These are phyloP conservation scores for Galeopterus variegatus DNA, from an alignment of 2,113 vertebrate genomes.

Conservation along the genomic window DNA sequence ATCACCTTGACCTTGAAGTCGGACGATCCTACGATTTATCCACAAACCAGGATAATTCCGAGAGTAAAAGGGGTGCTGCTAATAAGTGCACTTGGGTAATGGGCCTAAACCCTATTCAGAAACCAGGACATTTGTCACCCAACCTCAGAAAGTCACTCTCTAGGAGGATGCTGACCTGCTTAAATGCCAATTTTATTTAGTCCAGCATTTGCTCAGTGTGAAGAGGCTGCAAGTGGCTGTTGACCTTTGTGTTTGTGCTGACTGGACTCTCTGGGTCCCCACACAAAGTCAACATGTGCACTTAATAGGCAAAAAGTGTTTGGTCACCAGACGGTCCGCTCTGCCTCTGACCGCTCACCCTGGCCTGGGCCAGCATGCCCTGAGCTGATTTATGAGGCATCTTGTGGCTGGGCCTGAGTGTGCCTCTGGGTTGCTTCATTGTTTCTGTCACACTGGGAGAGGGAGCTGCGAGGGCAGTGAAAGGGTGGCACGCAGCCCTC, in stretches of 20 bases:
- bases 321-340: not conserved
- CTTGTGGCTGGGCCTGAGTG: not conserved
- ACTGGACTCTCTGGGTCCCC: constrained; percentile 39
- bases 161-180: not conserved
- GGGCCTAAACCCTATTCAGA: not conserved
- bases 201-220: not conserved
- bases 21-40: not conserved
- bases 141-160: not conserved
- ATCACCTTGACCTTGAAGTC: not conserved
- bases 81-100: not conserved
- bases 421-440: not conserved
- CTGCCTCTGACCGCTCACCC: not conserved
- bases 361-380: not conserved
- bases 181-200: not conserved
- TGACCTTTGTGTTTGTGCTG: constrained; percentile 76
- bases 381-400: constrained; percentile 61
- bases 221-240: constrained; percentile 71
- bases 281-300: constrained; percentile 70
- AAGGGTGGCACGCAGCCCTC: not conserved
- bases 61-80: not conserved
- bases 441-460: constrained; percentile 36
- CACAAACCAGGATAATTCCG: not conserved
- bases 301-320: constrained; percentile 5
- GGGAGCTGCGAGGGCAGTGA: constrained; percentile 40
- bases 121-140: not conserved